Conservation (phyloP, 2,888 invertebrate species). For the Chrysolina americana region DNA sequence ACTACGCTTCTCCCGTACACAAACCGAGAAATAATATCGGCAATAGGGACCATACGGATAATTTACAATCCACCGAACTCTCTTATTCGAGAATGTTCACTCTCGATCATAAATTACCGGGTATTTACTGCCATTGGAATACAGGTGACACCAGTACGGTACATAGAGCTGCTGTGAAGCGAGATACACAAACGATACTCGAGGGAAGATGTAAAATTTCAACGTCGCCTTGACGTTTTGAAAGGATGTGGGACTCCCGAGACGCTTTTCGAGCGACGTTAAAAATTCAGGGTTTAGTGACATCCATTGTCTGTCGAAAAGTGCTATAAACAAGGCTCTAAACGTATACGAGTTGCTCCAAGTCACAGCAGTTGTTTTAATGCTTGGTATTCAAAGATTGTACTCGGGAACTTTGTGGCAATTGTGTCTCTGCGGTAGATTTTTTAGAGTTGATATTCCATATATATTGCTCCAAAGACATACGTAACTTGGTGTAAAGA, state of each 20-base stretch:
- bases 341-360: not conserved
- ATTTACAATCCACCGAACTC: slow-evolving; percentile 55
- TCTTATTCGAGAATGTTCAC: slow-evolving; percentile 51
- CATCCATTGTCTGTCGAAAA: slow-evolving; percentile 12
- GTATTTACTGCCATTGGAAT: slow-evolving; percentile 52
- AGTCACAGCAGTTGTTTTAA: not conserved
- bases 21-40: slow-evolving; percentile 53
- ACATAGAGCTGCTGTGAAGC: slow-evolving; percentile 49
- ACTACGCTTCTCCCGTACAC: slow-evolving; percentile 32
- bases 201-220: slow-evolving; percentile 43
- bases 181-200: slow-evolving; percentile 28
- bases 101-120: slow-evolving; percentile 51
- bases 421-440: not conserved
- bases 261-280: slow-evolving; percentile 19
- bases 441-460: too few relatives aligned
- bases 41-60: slow-evolving; percentile 55
- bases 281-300: slow-evolving; percentile 15
- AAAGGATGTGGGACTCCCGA: slow-evolving; percentile 28
- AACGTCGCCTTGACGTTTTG: slow-evolving; percentile 32
- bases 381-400: not conserved
- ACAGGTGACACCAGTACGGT: slow-evolving; percentile 56
- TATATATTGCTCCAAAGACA: too few relatives aligned
- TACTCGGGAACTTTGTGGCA: not conserved
- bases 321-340: not conserved
- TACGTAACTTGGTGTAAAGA: too few relatives aligned